phyloP scores from a whole-genome alignment of 2,888 invertebrate genomes.

The Hydraecia micacea region DNA sequence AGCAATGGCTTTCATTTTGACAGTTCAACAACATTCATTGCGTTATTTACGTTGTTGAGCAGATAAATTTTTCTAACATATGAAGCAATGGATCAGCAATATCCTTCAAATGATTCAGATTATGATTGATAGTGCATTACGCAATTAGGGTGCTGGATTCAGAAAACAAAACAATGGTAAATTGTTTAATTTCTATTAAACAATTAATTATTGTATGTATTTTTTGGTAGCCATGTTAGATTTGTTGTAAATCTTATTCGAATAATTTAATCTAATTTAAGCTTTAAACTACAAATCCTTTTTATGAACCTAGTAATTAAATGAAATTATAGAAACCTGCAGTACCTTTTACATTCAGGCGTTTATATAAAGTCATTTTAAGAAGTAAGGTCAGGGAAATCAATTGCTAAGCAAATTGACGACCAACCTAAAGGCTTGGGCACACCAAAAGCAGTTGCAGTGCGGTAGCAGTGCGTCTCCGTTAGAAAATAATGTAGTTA shows the following conservation, averaged over 20 bases:
- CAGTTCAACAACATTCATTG: neutral
- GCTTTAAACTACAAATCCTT: neutral
- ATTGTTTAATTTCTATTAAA: neutral
- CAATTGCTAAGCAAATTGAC: neutral
- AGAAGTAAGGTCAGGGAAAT: neutral
- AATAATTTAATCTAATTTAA: neutral
- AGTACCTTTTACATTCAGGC: neutral
- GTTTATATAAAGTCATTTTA: neutral
- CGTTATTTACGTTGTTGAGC: neutral
- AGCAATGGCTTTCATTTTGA: neutral
- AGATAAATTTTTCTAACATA: neutral
- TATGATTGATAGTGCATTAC: neutral
- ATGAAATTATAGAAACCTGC: neutral
- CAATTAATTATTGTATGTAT: neutral
- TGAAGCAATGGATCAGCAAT: neutral
- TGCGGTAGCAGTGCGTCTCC: too few relatives aligned
- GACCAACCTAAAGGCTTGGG: neutral
- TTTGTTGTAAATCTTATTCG: slow-evolving; percentile 26
- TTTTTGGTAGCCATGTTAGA: neutral
- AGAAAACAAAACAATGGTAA: neutral
- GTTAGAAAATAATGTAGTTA: too few relatives aligned
- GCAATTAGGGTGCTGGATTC: neutral
- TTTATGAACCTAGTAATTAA: neutral
- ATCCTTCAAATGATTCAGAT: neutral
- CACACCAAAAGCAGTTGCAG: too few relatives aligned